Evolutionary conservation across 2,113 vertebrate genomes (phyloP), one percentile per base, ranked within the genome.

Genomic region (Nettapus auritus): DNA sequence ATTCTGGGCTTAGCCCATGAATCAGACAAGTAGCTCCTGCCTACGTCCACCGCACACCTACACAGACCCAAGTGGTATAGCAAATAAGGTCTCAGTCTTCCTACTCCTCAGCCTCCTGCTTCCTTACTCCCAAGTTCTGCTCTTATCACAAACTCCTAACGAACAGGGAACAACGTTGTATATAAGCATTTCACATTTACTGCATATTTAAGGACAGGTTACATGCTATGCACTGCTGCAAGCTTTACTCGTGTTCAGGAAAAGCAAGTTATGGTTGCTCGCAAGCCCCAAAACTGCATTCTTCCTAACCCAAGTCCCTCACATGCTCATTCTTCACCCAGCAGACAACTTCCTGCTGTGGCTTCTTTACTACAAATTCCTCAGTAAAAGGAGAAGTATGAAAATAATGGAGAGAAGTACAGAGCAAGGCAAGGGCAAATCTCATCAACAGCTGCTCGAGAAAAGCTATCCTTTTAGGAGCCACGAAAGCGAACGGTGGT

Each of bases 401-500:
- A 67, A 83, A 88, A 62, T 36, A 40, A 56, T 2, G 26, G n/a
- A 76, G 44, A 91, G 44, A 11, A 85, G 46, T 19, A 34, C 4
- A 1, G 2, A 34, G 18, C 0, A 3, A 88, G 26, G 48, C 55
- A 74, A 88, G 62, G 66, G 78, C 42, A 26, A 88, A 71, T 0
- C 0, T 33, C 6, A 48, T 8, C 40, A 57, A 55, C 4, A 63
- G 13, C 44, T 62, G 34, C 40, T 78, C 1, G 5, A 82, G 70
- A 62, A 66, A 80, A n/a, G 59, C n/a, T 53, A 40, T 55, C 14
- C 25, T 79, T 85, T 89, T 66, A 93, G 67, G 40, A 84, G 44
- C 48, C 62, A 87, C 73, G 89, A 85, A 94, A 89, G 50, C 86
- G 36, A 82, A 94, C 3, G 15, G 70, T 84, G 25, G 33, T 15